phyloP scores from a whole-genome alignment of 2,113 vertebrate genomes.

The Labeo catla region DNA sequence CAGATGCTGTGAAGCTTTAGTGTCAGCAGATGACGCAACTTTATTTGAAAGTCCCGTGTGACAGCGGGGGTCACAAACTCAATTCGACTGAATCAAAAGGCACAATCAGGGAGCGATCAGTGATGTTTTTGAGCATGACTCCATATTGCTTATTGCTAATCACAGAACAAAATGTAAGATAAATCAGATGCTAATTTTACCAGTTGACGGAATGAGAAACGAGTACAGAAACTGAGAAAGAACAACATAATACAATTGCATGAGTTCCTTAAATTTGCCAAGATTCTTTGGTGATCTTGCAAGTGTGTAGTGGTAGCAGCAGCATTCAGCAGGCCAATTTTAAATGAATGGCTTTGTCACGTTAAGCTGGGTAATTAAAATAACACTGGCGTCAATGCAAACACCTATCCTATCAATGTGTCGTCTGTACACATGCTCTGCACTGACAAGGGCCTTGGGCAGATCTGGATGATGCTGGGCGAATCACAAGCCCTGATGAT shows the following conservation, averaged over 20 bases:
- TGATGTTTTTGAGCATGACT: constrained; percentile 9
- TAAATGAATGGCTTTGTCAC: constrained; percentile 39
- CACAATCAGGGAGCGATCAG: constrained; percentile 49
- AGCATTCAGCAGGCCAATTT: constrained; percentile 44
- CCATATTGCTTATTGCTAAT: constrained; percentile 53
- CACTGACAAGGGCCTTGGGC: neutral
- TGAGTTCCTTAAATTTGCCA: constrained; percentile 27
- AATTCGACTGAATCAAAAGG: constrained; percentile 47
- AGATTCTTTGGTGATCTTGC: constrained; percentile 54
- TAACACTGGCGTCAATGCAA: constrained; percentile 17
- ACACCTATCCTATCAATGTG: neutral
- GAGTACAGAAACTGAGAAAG: neutral
- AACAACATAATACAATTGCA: neutral
- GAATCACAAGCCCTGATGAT: neutral
- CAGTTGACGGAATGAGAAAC: neutral
- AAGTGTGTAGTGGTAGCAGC: constrained; percentile 43
- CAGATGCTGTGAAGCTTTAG: constrained; percentile 51
- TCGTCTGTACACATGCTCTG: neutral
- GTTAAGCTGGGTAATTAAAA: neutral
- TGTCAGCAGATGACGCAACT: neutral
- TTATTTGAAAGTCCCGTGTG: neutral
- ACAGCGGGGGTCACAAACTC: constrained; percentile 17
- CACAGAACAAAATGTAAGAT: constrained; percentile 2
- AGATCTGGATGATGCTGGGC: neutral
- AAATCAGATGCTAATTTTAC: neutral